phyloP scores from a whole-genome alignment of 2,113 vertebrate species.

The Dipodomys merriami region DNA sequence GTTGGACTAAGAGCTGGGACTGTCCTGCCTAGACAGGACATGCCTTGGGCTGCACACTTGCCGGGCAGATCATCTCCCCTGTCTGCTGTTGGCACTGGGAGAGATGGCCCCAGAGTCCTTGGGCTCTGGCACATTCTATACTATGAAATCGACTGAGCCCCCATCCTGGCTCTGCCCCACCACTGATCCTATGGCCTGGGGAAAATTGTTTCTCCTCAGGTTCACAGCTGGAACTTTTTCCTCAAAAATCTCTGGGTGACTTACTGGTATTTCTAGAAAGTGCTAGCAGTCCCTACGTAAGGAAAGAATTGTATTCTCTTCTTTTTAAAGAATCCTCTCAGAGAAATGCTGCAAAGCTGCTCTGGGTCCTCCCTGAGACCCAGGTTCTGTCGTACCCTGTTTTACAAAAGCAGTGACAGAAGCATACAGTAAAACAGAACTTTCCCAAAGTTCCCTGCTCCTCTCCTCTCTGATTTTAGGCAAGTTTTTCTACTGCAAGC shows the following conservation, averaged over 20 bases:
- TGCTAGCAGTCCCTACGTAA: not conserved
- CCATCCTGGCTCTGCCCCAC: not conserved
- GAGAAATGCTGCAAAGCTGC: not conserved
- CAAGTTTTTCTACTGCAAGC: not conserved
- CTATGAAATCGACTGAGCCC: too few relatives aligned
- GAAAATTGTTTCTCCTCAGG: not conserved
- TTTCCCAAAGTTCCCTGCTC: not conserved
- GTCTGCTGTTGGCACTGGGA: not conserved
- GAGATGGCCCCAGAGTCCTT: not conserved
- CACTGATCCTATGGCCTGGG: not conserved
- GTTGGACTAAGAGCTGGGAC: too few relatives aligned
- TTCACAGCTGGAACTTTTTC: not conserved
- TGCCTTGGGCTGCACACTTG: not conserved
- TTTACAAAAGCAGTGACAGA: not conserved
- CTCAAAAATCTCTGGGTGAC: not conserved
- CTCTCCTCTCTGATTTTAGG: not conserved
- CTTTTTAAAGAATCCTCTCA: not conserved
- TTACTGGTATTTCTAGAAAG: not conserved
- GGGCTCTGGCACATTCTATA: not conserved
- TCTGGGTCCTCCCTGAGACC: not conserved
- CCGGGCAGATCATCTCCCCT: not conserved
- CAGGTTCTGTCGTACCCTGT: not conserved
- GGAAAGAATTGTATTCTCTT: not conserved
- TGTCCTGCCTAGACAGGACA: not conserved
- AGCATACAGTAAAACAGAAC: not conserved